A percentile compares a stretch with the other conserved stretches of the same genome.
phyloP scores from a whole-genome alignment of 2,888 invertebrate species.

The Epistrophe eligans region DNA sequence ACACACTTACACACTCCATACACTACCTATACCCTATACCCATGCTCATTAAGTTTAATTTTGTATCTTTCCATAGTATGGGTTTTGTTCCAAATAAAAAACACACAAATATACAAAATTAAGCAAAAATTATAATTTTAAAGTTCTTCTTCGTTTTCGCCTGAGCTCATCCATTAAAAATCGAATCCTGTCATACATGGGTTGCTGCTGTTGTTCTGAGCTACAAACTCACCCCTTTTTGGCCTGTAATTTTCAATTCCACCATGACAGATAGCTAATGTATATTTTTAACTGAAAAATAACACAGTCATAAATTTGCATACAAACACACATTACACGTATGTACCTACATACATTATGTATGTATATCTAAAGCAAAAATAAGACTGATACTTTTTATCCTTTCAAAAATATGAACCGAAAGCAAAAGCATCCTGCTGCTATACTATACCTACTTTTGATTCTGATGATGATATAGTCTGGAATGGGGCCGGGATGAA shows the following conservation, averaged over 20 bases:
- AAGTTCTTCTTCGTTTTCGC: constrained; percentile 53
- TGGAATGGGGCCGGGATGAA: constrained; percentile 21
- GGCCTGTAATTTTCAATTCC: constrained; percentile 63
- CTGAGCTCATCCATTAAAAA: constrained; percentile 63
- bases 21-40: neutral
- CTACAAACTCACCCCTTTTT: constrained; percentile 62
- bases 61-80: constrained; percentile 21
- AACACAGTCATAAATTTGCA: constrained; percentile 75
- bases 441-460: constrained; percentile 7
- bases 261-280: constrained; percentile 75
- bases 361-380: constrained; percentile 35
- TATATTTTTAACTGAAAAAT: constrained; percentile 75
- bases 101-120: constrained; percentile 37
- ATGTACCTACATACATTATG: constrained; percentile 8
- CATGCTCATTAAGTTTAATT: constrained; percentile 35
- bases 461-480: constrained; percentile 35
- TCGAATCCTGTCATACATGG: constrained; percentile 67
- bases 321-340: constrained; percentile 51
- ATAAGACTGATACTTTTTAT: constrained; percentile 71
- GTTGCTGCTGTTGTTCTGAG: constrained; percentile 19
- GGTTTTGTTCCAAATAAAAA: constrained; percentile 14
- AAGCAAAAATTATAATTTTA: constrained; percentile 62
- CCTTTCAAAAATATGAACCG: constrained; percentile 64
- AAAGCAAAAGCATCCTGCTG: constrained; percentile 59
- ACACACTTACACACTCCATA: neutral